Percentiles rank a stretch among this genome's conserved stretches.
phyloP scores from a whole-genome alignment of 1,140 invertebrate species.

The Brachionus sp. region DNA sequence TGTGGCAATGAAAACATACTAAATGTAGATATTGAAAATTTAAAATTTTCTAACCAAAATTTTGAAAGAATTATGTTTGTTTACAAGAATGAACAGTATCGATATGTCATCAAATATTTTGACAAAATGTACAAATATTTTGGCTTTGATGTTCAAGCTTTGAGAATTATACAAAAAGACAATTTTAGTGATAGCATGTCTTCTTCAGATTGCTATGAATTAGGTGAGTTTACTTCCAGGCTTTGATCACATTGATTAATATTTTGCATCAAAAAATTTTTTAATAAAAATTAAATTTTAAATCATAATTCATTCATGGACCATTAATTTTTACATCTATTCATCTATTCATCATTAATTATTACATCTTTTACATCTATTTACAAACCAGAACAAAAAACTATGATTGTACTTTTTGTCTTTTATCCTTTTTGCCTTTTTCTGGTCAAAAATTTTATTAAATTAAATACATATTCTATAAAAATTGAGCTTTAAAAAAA shows the following conservation, averaged over 20 bases:
- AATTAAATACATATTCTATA: too few relatives aligned
- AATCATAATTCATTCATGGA: not conserved
- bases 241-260: not conserved
- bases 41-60: not conserved
- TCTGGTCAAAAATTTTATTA: too few relatives aligned
- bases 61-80: not conserved
- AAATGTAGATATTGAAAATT: not conserved
- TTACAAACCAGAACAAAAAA: too few relatives aligned
- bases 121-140: conserved; percentile 7
- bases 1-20: not conserved
- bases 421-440: too few relatives aligned
- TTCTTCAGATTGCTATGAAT: not conserved
- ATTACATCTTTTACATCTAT: too few relatives aligned
- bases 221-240: not conserved
- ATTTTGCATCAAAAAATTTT: not conserved
- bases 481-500: too few relatives aligned
- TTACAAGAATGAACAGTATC: not conserved
- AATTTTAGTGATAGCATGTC: not conserved
- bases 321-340: too few relatives aligned
- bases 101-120: not conserved
- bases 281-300: not conserved
- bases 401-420: too few relatives aligned
- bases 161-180: not conserved
- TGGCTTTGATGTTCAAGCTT: not conserved
- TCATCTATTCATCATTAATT: too few relatives aligned